Evolutionary conservation across 2,797 vertebrate species (phyloP), one percentile per base, ranked within the genome.

Genomic region (Selene dorsalis): DNA sequence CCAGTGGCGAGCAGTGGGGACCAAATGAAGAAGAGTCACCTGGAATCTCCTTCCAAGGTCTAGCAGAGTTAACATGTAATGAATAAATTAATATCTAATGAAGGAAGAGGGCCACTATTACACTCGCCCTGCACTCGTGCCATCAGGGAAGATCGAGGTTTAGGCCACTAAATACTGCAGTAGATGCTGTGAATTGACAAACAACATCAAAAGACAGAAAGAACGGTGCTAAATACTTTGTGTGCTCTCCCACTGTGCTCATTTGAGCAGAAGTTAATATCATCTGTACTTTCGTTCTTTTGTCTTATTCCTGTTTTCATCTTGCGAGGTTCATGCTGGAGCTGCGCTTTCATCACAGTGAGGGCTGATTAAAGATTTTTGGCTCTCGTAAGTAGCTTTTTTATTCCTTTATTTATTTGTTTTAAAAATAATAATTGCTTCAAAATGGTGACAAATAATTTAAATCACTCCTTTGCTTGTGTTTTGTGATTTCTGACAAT

Each of bases 21-120:
- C 93, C 92, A 93, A 94, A 94, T 94, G 92, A 94, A 92, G 94
- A 92, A 87, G 89, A 86, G 87, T 95, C 94, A 95, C 93, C 94
- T 93, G 92, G 90, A 78, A 88, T 91, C 86, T 92, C 87, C 83
- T 88, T 79, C 82, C 90, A 91, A 93, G 92, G 92, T 93, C 93
- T 93, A 75, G 72, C 88, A 91, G 93, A 94, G 93, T 95, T 95
- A 94, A 95, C 91, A 92, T 94, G 91, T 93, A 95, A 96, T 95
- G 93, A 95, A 95, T 94, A 95, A 95, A 95, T 95, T 93, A 95
- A 94, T 94, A 94, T 83, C 90, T 93, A 95, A 95, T 94, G 94
- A 94, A 92, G 90, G 79, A 84, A 85, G 82, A 79, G 74, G 80
- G 76, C 82, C 79, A 77, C 79, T 73, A 70, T 80, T 80, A 70